A percentile compares a stretch with the other conserved stretches of the same genome.
Evolutionary conservation across 1,140 invertebrate genomes (phyloP).

Genomic region (Hyphantria cunea): DNA sequence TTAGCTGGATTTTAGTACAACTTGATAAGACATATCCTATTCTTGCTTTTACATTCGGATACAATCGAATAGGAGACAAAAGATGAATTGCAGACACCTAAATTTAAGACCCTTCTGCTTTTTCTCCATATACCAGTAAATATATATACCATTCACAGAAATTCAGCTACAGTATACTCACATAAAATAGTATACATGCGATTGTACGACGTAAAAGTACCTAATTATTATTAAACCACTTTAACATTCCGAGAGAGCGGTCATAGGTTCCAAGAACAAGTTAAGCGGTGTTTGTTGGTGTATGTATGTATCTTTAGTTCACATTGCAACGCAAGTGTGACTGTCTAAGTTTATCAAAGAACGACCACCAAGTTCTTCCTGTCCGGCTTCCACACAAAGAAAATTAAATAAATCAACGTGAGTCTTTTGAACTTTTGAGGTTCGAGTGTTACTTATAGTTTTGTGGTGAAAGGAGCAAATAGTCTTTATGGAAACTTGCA

Average conservation of each 20-base stretch:
- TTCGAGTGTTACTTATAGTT: slow-evolving; percentile 7
- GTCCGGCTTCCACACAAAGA: slow-evolving; percentile 5
- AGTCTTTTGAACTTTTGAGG: slow-evolving; percentile 23
- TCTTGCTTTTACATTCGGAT: too few species aligned
- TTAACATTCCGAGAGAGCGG: slow-evolving; percentile 2
- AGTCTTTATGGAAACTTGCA: not conserved
- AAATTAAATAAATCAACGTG: slow-evolving; percentile 21
- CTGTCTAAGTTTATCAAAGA: slow-evolving; percentile 19
- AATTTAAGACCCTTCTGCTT: too few species aligned
- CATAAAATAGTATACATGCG: too few species aligned
- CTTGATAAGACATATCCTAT: too few species aligned
- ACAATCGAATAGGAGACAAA: too few species aligned
- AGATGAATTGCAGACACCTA: too few species aligned
- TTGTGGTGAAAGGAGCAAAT: not conserved
- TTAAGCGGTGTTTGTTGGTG: slow-evolving; percentile 27
- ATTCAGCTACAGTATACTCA: too few species aligned
- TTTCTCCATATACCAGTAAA: too few species aligned
- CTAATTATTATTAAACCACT: too few species aligned
- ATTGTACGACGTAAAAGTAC: too few species aligned
- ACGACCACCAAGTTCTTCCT: slow-evolving; percentile 16
- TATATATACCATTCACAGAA: too few species aligned
- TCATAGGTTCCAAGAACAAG: slow-evolving; percentile 15
- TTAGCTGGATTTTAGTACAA: too few species aligned
- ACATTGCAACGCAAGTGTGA: slow-evolving; percentile 14
- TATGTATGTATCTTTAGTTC: slow-evolving; percentile 28